phyloP scores from a whole-genome alignment of 2,797 vertebrate genomes.

The Huso huso region DNA sequence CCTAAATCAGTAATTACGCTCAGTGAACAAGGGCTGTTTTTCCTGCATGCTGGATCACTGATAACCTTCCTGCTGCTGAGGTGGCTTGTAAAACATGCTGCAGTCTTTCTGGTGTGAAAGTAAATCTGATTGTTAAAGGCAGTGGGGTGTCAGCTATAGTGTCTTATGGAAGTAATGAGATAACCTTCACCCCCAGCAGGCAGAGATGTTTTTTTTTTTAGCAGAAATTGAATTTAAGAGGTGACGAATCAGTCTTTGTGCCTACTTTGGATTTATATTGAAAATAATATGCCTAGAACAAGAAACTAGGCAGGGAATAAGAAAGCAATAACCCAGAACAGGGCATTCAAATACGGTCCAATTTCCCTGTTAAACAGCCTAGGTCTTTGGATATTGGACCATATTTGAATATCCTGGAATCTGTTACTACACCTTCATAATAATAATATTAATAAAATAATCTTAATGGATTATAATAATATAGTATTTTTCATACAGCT shows the following conservation, averaged over 20 bases:
- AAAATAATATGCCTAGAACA: too few species aligned
- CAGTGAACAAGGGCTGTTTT: not conserved
- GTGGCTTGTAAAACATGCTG: slow-evolving; percentile 15
- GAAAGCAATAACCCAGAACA: too few species aligned
- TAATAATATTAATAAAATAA: too few species aligned
- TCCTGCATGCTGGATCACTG: not conserved
- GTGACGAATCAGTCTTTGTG: slow-evolving; percentile 39
- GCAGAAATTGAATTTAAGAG: slow-evolving; percentile 41
- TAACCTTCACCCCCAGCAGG: slow-evolving; percentile 34
- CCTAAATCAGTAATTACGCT: not conserved
- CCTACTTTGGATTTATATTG: not conserved
- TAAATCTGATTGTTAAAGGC: slow-evolving; percentile 24
- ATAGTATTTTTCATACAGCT: too few species aligned
- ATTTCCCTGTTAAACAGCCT: too few species aligned
- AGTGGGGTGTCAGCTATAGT: slow-evolving; percentile 17
- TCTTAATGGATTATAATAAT: too few species aligned
- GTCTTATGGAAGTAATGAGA: slow-evolving; percentile 41
- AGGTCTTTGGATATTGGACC: too few species aligned
- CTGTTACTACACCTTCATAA: too few species aligned
- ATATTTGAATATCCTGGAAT: too few species aligned
- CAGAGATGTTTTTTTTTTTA: slow-evolving; percentile 31
- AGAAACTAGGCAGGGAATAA: too few species aligned
- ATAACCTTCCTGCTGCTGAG: slow-evolving; percentile 23
- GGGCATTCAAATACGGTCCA: too few species aligned
- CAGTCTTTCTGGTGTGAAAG: slow-evolving; percentile 16